Evolutionary conservation across 2,797 vertebrate species (phyloP).

Genomic region (Trematomus bernacchii): DNA sequence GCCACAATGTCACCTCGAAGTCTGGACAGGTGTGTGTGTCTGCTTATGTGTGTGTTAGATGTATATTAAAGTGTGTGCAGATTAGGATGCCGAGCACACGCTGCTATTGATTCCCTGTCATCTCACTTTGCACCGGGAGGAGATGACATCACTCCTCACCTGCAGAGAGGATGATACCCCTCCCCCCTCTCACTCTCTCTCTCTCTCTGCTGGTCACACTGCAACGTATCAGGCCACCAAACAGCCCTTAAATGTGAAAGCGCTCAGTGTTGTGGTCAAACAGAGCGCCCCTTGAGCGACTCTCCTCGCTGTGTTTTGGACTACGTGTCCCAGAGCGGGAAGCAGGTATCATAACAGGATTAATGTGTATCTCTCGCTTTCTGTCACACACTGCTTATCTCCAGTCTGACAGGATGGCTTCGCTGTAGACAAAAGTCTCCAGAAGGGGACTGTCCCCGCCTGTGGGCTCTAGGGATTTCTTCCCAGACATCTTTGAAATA

Average conservation of each 20-base stretch:
- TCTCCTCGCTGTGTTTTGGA: conserved; percentile 10
- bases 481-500: conserved; percentile 51
- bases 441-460: conserved; percentile 42
- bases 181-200: background rate
- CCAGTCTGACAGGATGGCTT: conserved; percentile 47
- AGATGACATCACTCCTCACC: conserved; percentile 61
- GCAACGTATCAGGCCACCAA: conserved; percentile 20
- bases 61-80: background rate
- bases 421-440: conserved; percentile 47
- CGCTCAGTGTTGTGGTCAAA: conserved; percentile 55
- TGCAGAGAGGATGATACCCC: conserved; percentile 46
- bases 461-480: conserved; percentile 49
- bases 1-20: conserved; percentile 53
- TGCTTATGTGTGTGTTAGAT: background rate
- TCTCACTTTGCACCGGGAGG: conserved; percentile 27
- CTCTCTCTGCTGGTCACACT: conserved; percentile 20
- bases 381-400: conserved; percentile 64
- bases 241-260: conserved; percentile 49
- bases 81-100: conserved; percentile 9
- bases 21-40: conserved; percentile 25
- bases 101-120: conserved; percentile 42
- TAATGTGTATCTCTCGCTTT: conserved; percentile 50
- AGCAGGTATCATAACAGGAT: conserved; percentile 59
- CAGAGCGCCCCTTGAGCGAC: conserved; percentile 27
- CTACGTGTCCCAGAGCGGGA: conserved; percentile 22